Base-by-base conservation (phyloP, 1,140 invertebrate species). In the Heterodera schachtii region DNA sequence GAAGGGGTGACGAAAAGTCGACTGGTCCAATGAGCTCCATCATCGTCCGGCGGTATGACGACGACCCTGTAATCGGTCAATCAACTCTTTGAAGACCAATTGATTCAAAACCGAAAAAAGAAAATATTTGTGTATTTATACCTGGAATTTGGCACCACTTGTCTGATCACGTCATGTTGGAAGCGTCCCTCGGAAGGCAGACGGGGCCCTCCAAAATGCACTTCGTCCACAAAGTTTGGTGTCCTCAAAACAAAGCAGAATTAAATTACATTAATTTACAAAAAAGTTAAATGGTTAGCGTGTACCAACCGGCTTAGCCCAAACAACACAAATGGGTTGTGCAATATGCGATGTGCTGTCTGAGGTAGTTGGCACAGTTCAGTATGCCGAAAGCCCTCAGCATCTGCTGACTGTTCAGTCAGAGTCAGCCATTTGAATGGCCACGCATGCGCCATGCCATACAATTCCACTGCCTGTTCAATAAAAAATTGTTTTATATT, bases 1-100 rank as follows among this genome's bases (percentile, higher is more conserved):
- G 95, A 97, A 0, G 97, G 96, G 0, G 96, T 98, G 0, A 98
- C 94, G 92, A 97, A 99, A 6, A 99, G 91, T 89, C 96, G 95
- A 41, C 93, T 95, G 84, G 93, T 94, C 97, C 97, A 99, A 84
- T 93, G 92, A 8, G 91, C 92, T 7, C 95, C 94, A 71, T 94
- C 92, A 81, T 93, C 91, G 3, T 93, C 92, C 8, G 96, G 95
- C 89, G 97, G 97, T 82, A 98, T 95, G 1, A 98, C 93, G 31
- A 98, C 94, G 90, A 99, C 94, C 91, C 98, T 64, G 16, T 5
- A 19, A 64, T 8, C 0, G 49, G 6, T 49, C 47, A 49, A n/a
- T 31, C 31, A 31, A 31, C 31, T 31, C 0, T 31, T 31, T 31
- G 31, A 31, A 31, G 31, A 31, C 31, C 31, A 31, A 31, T 31